phyloP scores from a whole-genome alignment of 2,113 vertebrate species.

The Phaethornis superciliosus region DNA sequence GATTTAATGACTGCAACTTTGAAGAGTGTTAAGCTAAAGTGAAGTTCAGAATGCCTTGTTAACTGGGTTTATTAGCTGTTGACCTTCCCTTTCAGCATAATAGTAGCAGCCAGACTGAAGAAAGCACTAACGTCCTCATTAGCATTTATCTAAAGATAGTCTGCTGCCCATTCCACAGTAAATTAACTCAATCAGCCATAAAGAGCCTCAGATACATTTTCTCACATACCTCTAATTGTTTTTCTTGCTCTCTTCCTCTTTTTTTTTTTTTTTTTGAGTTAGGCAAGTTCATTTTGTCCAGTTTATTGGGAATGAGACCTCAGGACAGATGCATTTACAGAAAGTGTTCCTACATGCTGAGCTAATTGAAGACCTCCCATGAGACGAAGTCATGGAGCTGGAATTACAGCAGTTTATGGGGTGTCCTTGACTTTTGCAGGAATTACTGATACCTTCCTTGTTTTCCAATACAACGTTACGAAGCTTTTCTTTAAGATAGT shows the following conservation, averaged over 20 bases:
- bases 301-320: conserved; percentile 16
- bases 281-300: conserved; percentile 39
- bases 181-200: conserved; percentile 81
- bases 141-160: conserved; percentile 82
- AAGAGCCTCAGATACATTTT: conserved; percentile 81
- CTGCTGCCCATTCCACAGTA: conserved; percentile 78
- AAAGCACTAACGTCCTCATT: conserved; percentile 76
- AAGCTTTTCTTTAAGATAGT: neutral
- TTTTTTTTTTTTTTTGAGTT: neutral
- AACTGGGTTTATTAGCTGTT: conserved; percentile 81
- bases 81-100: conserved; percentile 81
- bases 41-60: conserved; percentile 80
- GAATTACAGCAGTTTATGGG: neutral
- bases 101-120: conserved; percentile 69
- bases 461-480: neutral
- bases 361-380: conserved; percentile 56
- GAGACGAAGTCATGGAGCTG: neutral
- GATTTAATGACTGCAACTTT: conserved; percentile 78
- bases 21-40: conserved; percentile 75
- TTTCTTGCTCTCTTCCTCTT: neutral
- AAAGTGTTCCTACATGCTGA: conserved; percentile 29
- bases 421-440: neutral
- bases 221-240: conserved; percentile 65
- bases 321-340: conserved; percentile 44
- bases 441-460: neutral